Base-by-base conservation (phyloP, 2,797 vertebrate species). In the Sebastes trivittatus region DNA sequence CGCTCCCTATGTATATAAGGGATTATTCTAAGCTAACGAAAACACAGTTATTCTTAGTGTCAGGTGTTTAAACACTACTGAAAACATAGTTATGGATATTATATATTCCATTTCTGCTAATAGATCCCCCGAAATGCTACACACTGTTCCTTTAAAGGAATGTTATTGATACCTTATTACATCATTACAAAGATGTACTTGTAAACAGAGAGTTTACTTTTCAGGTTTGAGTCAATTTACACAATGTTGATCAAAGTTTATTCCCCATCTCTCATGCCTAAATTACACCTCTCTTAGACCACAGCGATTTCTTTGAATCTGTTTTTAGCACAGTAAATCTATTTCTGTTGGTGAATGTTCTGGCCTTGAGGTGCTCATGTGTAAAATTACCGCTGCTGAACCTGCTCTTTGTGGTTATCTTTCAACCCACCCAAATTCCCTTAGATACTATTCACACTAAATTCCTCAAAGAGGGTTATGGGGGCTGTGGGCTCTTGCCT, bases 291-390 rank as follows among this genome's bases (percentile, higher is more conserved):
- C 5, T 68, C 11, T 76, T 27, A 22, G 68, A 72, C 75, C 64
- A 27, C 69, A 61, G 65, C 46, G 38, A 79, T 79, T 69, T 79
- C 42, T 80, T 69, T 77, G 14, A 65, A 68, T 56, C 18, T 20
- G 16, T 74, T 84, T 85, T 82, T 60, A 86, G 30, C 25, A 62
- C 7, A 22, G 42, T 74, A 64, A 83, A 86, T 87, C 75, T 84
- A 78, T 84, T 85, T 60, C 46, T 71, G 62, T 69, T 82, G n/a
- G 52, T 76, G 65, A 83, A 75, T 72, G 69, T 59, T 81, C 60
- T 36, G 76, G 78, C 77, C 77, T 82, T 65, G 71, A 85, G 66
- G 77, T 80, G 81, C 59, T 86, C 68, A 75, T 80, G 82, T 10
- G 36, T 79, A 78, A 85, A 82, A 78, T 83, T 9, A 85, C 82